Evolutionary conservation across 2,113 vertebrate genomes (phyloP).

Genomic region (Anhinga anhinga): DNA sequence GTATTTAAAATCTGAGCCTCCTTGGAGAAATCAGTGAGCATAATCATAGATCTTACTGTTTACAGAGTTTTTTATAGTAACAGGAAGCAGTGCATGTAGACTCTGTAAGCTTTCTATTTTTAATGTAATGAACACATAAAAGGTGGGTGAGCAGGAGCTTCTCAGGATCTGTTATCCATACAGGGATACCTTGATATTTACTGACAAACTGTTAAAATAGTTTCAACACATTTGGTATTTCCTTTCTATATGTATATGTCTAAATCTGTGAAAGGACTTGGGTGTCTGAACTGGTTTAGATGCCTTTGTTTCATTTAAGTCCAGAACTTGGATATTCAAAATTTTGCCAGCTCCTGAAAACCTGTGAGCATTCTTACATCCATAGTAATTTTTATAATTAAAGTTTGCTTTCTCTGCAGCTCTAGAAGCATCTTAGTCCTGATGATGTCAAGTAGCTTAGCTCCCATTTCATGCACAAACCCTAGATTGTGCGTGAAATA

Average conservation of each 20-base stretch:
- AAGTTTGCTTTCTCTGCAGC: not conserved
- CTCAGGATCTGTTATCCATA: not conserved
- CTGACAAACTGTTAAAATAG: not conserved
- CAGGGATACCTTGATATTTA: not conserved
- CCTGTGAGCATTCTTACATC: not conserved
- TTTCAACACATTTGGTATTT: not conserved
- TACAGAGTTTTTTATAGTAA: not conserved
- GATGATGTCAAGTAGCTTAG: not conserved
- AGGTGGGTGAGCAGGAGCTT: not conserved
- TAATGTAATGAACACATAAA: not conserved
- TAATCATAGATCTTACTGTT: not conserved
- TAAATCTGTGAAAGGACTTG: not conserved
- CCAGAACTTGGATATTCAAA: not conserved
- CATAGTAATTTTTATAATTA: not conserved
- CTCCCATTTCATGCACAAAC: not conserved
- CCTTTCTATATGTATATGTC: not conserved
- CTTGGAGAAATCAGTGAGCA: not conserved
- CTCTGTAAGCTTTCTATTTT: not conserved
- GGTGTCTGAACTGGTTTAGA: not conserved
- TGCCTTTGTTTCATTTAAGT: not conserved
- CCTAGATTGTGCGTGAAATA: not conserved
- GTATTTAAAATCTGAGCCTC: not conserved
- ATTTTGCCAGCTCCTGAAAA: not conserved
- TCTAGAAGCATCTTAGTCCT: not conserved
- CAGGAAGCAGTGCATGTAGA: not conserved